A percentile compares a stretch with the other conserved stretches of the same genome.
phyloP scores from a whole-genome alignment of 1,140 invertebrate species.

The Sitophilus oryzae region DNA sequence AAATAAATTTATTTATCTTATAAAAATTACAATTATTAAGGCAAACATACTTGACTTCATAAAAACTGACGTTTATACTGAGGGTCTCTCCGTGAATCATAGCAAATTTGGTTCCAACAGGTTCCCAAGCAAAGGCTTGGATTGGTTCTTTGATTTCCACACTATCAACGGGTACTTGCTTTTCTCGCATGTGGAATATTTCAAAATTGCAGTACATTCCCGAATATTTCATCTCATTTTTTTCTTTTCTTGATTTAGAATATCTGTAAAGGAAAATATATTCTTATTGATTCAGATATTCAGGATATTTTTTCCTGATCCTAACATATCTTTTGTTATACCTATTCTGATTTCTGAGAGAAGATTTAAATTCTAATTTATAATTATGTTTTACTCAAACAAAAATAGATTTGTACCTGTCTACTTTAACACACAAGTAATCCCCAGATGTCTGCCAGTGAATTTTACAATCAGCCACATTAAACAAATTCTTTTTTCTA shows the following conservation, averaged over 20 bases:
- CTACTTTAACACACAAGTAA: slow-evolving; percentile 96
- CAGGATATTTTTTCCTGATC: no score
- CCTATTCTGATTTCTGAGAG: no score
- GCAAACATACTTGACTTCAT: slow-evolving; percentile 64
- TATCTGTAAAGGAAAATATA: slow-evolving; percentile 57
- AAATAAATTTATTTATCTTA: background rate
- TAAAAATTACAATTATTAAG: background rate
- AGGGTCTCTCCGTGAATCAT: slow-evolving; percentile 92
- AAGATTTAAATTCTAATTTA: no score
- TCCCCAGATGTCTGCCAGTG: slow-evolving; percentile 99
- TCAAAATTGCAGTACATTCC: slow-evolving; percentile 99
- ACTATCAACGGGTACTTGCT: slow-evolving; percentile 96
- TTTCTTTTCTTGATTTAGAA: slow-evolving; percentile 88
- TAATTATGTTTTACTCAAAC: no score
- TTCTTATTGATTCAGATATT: background rate
- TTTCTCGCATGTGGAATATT: slow-evolving; percentile 97
- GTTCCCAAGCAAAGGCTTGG: slow-evolving; percentile 97
- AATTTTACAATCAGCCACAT: slow-evolving; percentile 96
- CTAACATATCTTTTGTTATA: no score
- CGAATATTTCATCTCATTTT: slow-evolving; percentile 86
- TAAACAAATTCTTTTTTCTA: slow-evolving; percentile 96
- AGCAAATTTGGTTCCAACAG: slow-evolving; percentile 90
- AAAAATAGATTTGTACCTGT: slow-evolving; percentile 51
- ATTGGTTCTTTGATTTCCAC: slow-evolving; percentile 92
- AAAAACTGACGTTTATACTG: slow-evolving; percentile 88